These are phyloP conservation scores for Slavum lentiscoides DNA, from an alignment of 2,888 invertebrate genomes.

Conservation along the genomic window DNA sequence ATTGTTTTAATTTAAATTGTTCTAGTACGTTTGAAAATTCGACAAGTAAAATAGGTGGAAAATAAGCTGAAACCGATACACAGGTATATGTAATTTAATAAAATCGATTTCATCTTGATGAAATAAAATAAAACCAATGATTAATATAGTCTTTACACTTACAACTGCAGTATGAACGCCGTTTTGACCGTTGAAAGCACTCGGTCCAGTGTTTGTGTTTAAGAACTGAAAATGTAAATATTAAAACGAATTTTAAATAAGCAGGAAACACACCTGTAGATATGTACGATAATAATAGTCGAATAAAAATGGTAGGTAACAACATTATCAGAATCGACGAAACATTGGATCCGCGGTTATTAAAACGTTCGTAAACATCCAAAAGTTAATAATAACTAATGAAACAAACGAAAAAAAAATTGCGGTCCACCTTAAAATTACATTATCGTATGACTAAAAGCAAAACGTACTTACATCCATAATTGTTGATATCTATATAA, in stretches of 20 bases:
- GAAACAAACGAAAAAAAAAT: no score
- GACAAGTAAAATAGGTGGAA: no score
- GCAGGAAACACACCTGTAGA: not conserved
- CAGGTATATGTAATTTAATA: not conserved
- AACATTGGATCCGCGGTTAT: not conserved
- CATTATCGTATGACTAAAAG: no score
- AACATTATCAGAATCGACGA: not conserved
- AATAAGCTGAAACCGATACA: not conserved
- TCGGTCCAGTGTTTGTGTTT: conserved; percentile 31
- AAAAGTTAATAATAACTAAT: not conserved
- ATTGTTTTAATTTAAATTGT: not conserved
- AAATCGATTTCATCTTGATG: not conserved
- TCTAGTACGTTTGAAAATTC: not conserved
- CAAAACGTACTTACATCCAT: conserved; percentile 36
- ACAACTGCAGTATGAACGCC: conserved; percentile 42
- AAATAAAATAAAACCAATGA: not conserved
- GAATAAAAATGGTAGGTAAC: no score
- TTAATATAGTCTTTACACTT: not conserved
- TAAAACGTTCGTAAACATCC: not conserved
- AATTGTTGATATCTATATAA: not conserved
- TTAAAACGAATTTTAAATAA: not conserved
- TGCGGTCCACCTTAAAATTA: not conserved
- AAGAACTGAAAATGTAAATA: conserved; percentile 21
- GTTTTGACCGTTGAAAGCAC: conserved; percentile 19
- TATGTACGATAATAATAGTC: not conserved